Conservation (phyloP, 1,140 invertebrate genomes). For the Globodera ellingtonae region DNA sequence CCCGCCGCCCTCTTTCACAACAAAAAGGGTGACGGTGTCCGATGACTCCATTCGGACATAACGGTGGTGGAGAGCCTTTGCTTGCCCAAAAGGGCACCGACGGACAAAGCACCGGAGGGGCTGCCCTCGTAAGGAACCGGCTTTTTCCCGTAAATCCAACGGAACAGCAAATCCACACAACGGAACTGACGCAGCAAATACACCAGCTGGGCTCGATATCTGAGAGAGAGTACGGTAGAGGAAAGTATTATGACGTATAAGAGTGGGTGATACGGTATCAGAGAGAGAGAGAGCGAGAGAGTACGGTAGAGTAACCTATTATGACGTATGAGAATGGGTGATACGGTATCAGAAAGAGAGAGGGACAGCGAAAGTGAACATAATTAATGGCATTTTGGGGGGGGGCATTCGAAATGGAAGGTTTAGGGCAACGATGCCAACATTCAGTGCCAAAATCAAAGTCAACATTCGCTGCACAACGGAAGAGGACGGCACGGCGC, state of each 20-base stretch:
- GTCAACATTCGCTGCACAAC: too few relatives aligned
- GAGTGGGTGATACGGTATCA: not conserved
- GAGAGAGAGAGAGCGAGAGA: not conserved
- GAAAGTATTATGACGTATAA: not conserved
- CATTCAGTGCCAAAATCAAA: too few relatives aligned
- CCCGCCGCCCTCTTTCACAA: not conserved
- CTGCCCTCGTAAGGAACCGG: not conserved
- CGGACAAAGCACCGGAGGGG: slow-evolving; percentile 9
- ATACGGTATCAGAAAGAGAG: not conserved
- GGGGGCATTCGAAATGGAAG: too few relatives aligned
- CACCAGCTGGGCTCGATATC: slow-evolving; percentile 37
- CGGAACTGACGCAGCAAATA: not conserved
- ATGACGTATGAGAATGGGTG: not conserved
- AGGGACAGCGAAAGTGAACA: not conserved
- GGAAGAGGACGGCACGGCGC: slow-evolving; percentile 3
- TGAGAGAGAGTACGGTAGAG: slow-evolving; percentile 16
- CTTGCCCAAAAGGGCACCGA: not conserved
- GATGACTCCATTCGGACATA: not conserved
- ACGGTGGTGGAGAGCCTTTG: not conserved
- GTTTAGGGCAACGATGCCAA: too few relatives aligned
- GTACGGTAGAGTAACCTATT: not conserved
- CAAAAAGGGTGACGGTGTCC: not conserved
- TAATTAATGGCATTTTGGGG: too few relatives aligned
- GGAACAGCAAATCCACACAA: slow-evolving; percentile 3
- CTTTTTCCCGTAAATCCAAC: not conserved